A percentile compares a stretch with the other conserved stretches of the same genome.
Evolutionary conservation across 2,113 vertebrate species (phyloP).

Genomic region (Paralichthys olivaceus): DNA sequence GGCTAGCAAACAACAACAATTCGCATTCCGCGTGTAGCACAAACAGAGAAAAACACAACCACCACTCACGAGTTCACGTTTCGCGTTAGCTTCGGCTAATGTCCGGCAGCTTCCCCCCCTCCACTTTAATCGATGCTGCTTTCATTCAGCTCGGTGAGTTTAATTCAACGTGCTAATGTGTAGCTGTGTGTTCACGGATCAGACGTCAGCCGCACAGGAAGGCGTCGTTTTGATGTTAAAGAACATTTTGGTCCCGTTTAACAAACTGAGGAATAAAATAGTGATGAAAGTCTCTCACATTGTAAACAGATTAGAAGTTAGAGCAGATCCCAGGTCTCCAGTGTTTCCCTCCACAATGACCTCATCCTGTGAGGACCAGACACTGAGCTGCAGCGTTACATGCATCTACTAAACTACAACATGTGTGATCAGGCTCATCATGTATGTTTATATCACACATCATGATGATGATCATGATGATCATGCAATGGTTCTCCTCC

Average conservation of each 20-base stretch:
- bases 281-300: slow-evolving; percentile 1
- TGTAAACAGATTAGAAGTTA: slow-evolving; percentile 3
- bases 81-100: neutral
- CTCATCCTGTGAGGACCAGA: slow-evolving; percentile 56
- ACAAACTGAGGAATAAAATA: neutral
- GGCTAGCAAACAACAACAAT: slow-evolving; percentile 58
- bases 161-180: slow-evolving; percentile 11
- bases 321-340: slow-evolving; percentile 21
- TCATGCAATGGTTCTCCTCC: neutral
- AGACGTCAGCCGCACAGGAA: slow-evolving; percentile 36
- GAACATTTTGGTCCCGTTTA: neutral
- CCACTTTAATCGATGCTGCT: neutral
- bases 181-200: neutral
- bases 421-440: too few species aligned
- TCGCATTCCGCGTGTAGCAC: neutral
- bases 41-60: neutral
- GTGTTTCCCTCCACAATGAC: slow-evolving; percentile 81
- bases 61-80: neutral
- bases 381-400: slow-evolving; percentile 15
- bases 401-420: neutral
- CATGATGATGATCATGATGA: neutral
- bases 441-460: neutral
- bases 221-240: neutral
- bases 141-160: slow-evolving; percentile 11
- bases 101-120: neutral